Evolutionary conservation across 2,797 vertebrate species (phyloP), one percentile per base, ranked within the genome.

Genomic region (Pseudochirops cupreus): DNA sequence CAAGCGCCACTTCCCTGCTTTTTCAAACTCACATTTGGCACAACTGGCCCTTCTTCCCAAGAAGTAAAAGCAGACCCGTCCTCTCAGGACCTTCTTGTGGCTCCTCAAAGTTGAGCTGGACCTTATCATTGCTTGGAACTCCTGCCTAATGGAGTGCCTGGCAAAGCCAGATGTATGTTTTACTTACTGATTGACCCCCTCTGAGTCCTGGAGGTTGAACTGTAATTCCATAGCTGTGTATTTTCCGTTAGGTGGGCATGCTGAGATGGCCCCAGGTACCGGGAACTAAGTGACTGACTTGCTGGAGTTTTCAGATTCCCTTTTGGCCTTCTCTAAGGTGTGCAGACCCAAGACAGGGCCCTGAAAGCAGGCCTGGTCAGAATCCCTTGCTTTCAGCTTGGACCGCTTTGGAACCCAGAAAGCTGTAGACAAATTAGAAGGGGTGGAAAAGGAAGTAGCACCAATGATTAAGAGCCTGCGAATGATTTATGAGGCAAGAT

Each of bases 401-500:
- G 92, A 39, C 9, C 5, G 89, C 62, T 91, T 56, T 26, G 89
- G 67, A 94, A 96, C 58, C 5, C 62, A 95, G 82, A 94, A 92
- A 57, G 9, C 90, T 56, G 46, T n/a, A 57, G n/a, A 67, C 4
- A 53, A 92, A 55, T 94, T 56, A 58, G 21, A 94, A n/a, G 53
- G 29, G 24, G 54, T n/a, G 14, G 14, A 55, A 94, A 94, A 92
- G 89, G 33, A 92, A 91, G 92, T 56, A 56, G n/a, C 31, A 56
- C 1, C 29, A n/a, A 33, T 91, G 90, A 55, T 91, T 91, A 91
- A 91, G 90, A 91, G 90, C 28, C 90, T 91, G 52, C 28, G 11
- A 94, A 53, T 62, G 58, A 95, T 95, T 94, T 92, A 95, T 87
- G 92, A 89, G 74, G 52, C 91, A 94, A 95, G 57, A 92, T 59